Percentiles rank a stretch among this genome's conserved stretches.
Evolutionary conservation across 2,888 invertebrate genomes (phyloP).

Genomic region (Perizoma affinitatum): DNA sequence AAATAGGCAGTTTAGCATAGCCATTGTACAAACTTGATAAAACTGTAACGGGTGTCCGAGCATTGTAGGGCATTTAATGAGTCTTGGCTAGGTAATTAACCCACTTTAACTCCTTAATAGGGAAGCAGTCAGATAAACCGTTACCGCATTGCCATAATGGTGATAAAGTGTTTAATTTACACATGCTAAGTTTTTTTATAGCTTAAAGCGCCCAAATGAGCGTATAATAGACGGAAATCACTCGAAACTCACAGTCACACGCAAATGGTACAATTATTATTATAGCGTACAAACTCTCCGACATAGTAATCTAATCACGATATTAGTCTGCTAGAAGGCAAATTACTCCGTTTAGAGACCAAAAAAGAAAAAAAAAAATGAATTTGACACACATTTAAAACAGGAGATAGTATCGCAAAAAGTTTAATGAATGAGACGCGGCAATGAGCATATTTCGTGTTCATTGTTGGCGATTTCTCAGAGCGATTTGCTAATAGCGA

Average conservation of each 20-base stretch:
- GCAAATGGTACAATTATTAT: conserved; percentile 61
- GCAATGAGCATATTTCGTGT: conserved; percentile 76
- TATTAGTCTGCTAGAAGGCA: conserved; percentile 63
- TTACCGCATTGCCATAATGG: conserved; percentile 31
- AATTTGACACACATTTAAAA: conserved; percentile 70
- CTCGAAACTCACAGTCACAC: conserved; percentile 59
- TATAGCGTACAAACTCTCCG: conserved; percentile 58
- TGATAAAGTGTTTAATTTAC: conserved; percentile 34
- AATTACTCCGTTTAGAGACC: conserved; percentile 65
- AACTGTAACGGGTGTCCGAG: conserved; percentile 27
- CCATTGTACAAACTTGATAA: conserved; percentile 26
- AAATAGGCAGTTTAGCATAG: conserved; percentile 13
- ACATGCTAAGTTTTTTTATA: conserved; percentile 32
- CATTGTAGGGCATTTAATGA: conserved; percentile 29
- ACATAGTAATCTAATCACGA: conserved; percentile 75
- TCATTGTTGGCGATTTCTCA: conserved; percentile 80
- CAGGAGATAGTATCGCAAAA: conserved; percentile 68
- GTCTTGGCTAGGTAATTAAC: conserved; percentile 32
- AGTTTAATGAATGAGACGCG: conserved; percentile 72
- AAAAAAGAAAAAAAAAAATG: conserved; percentile 59
- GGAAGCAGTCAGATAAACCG: conserved; percentile 26
- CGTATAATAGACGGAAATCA: conserved; percentile 58
- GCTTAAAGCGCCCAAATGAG: conserved; percentile 31
- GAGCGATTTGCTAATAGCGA: conserved; percentile 76
- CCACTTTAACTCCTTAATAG: conserved; percentile 30